These are phyloP conservation scores for Atherix ibis DNA, from an alignment of 2,888 invertebrate species.

Conservation along the genomic window DNA sequence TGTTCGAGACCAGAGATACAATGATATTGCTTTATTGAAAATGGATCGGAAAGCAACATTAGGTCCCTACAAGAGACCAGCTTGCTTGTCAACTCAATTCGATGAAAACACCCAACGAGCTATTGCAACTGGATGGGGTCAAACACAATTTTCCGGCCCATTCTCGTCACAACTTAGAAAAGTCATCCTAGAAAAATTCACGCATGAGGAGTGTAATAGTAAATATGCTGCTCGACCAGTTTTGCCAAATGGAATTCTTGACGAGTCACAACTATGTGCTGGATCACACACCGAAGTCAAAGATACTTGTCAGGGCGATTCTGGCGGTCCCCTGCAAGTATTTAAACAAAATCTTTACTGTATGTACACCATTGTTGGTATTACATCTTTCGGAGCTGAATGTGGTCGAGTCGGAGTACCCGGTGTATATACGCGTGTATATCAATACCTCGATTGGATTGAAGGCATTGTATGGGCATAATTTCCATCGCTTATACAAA, in stretches of 20 bases:
- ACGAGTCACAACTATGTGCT: conserved; percentile 9
- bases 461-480: conserved; percentile 35
- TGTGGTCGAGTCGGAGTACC: conserved; percentile 31
- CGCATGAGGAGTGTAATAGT: conserved; percentile 3
- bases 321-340: conserved; percentile 39
- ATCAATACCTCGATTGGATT: conserved; percentile 37
- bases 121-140: conserved; percentile 35
- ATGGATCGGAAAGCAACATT: conserved; percentile 3
- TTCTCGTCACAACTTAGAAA: conserved; percentile 29
- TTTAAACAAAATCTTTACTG: conserved; percentile 18
- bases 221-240: no score
- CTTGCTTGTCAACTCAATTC: conserved; percentile 23
- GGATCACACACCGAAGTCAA: conserved; percentile 4
- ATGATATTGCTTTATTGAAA: conserved; percentile 7
- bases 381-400: conserved; percentile 30
- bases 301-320: conserved; percentile 33
- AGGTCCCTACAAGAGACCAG: conserved; percentile 24
- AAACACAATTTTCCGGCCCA: conserved; percentile 21
- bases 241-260: conserved; percentile 6
- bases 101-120: conserved; percentile 18
- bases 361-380: conserved; percentile 29
- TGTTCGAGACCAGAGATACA: conserved; percentile 18
- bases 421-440: conserved; percentile 39
- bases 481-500: neutral
- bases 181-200: conserved; percentile 26